Conservation (phyloP, 1,140 invertebrate species). For the Scaptomyza montana region DNA sequence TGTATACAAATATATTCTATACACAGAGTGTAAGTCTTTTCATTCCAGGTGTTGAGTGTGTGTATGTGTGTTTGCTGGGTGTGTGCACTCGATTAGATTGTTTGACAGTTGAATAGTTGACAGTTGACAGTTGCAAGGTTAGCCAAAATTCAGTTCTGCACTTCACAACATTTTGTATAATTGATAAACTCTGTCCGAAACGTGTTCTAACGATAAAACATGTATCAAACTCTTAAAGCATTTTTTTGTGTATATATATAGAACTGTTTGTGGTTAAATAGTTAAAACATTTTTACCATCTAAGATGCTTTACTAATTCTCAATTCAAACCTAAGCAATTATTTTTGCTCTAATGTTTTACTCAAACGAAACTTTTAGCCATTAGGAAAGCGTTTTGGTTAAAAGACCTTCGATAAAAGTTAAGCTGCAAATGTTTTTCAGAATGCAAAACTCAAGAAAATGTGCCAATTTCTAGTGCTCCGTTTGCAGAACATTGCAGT, state of each 20-base stretch:
- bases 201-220: neutral
- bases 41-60: constrained; percentile 59
- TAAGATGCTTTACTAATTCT: too few relatives aligned
- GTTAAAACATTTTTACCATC: too few relatives aligned
- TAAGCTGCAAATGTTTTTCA: constrained; percentile 7
- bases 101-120: constrained; percentile 38
- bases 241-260: neutral
- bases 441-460: constrained; percentile 11
- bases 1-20: neutral
- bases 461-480: constrained; percentile 26
- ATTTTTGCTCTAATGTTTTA: too few relatives aligned
- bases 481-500: constrained; percentile 55
- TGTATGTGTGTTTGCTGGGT: constrained; percentile 26
- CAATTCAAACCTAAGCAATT: neutral
- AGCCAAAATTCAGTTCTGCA: constrained; percentile 50
- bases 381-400: neutral
- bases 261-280: neutral
- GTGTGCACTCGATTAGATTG: constrained; percentile 62
- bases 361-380: neutral
- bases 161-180: constrained; percentile 45
- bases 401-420: neutral
- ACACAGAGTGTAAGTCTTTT: constrained; percentile 10
- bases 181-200: constrained; percentile 40
- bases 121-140: constrained; percentile 21
- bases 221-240: neutral